Evolutionary conservation across 2,113 vertebrate species (phyloP).

Genomic region (Okapia johnstoni): DNA sequence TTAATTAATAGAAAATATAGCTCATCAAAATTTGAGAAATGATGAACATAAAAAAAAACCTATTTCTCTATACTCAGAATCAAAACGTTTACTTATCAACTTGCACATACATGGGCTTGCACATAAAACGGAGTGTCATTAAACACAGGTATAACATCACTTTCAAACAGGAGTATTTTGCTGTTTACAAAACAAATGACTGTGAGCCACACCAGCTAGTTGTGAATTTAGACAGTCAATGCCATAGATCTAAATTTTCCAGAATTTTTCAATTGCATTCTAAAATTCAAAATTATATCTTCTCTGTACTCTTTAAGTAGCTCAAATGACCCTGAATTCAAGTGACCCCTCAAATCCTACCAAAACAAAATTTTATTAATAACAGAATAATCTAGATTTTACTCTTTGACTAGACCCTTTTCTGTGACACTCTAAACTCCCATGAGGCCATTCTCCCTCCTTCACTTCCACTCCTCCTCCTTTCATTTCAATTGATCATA

Average conservation of each 20-base stretch:
- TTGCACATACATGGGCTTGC: background rate
- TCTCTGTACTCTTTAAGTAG: background rate
- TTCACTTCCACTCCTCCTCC: background rate
- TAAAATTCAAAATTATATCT: slow-evolving; percentile 47
- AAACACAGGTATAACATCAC: background rate
- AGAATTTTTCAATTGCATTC: background rate
- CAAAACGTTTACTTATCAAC: background rate
- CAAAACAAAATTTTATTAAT: slow-evolving; percentile 16
- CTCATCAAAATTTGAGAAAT: slow-evolving; percentile 28
- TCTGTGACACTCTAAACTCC: background rate
- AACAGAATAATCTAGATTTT: background rate
- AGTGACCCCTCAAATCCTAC: background rate
- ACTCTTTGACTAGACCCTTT: background rate
- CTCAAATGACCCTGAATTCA: background rate
- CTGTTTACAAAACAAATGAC: background rate
- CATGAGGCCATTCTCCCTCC: background rate
- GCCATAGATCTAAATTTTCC: background rate
- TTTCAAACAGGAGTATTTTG: slow-evolving; percentile 13
- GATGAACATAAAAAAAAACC: background rate
- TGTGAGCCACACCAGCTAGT: background rate
- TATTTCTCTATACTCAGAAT: background rate
- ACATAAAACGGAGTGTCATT: background rate
- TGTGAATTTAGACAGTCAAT: slow-evolving; percentile 17
- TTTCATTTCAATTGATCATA: background rate
- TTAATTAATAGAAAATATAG: background rate